Evolutionary conservation across 2,797 vertebrate species (phyloP), one percentile per base, ranked within the genome.

Genomic region (Lacerta agilis): DNA sequence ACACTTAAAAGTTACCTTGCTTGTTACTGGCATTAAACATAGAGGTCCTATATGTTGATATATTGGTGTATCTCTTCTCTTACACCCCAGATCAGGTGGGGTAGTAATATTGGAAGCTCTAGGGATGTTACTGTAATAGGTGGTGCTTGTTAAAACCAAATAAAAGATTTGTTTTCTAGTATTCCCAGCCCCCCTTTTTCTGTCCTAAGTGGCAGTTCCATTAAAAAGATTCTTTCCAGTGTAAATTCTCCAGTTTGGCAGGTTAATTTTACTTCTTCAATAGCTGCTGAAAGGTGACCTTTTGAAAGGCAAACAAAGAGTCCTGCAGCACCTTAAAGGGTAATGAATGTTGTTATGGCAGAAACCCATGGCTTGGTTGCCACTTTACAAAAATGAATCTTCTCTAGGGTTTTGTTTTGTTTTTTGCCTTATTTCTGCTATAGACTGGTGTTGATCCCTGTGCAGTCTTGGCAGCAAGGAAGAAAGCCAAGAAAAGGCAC

Each of bases 361-460:
- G 15, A 55, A 66, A 1, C 15, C 9, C 58, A 23, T 33, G 11
- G 10, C 23, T 67, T 33, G 9, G 20, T 41, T 80, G 33, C 15
- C 67, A 71, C 67, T 75, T 76, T 45, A 61, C 36, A 75, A 90
- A 55, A 27, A 33, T 85, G 43, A n/a, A 82, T 29, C 61, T 83
- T 49, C 64, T 93, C 77, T 88, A 83, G 92, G 45, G 45, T 33
- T 33, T 33, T 33, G 33, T 33, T 33, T 33, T 9, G 2, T 2
- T 18, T 0, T 2, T 93, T 4, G 33, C 85, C 45, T 95, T 92
- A 73, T 90, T 90, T 90, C 78, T 18, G 0, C 69, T 61, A 43
- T 95, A 99, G 99, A 99, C 98, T 0, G 98, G 98, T 29, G 96
- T 99, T 5, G 96, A 98, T 94, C 98, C 98, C 1, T 93, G 95